phyloP scores from a whole-genome alignment of 2,888 invertebrate species.

The Bursaphelenchus okinawaensis region DNA sequence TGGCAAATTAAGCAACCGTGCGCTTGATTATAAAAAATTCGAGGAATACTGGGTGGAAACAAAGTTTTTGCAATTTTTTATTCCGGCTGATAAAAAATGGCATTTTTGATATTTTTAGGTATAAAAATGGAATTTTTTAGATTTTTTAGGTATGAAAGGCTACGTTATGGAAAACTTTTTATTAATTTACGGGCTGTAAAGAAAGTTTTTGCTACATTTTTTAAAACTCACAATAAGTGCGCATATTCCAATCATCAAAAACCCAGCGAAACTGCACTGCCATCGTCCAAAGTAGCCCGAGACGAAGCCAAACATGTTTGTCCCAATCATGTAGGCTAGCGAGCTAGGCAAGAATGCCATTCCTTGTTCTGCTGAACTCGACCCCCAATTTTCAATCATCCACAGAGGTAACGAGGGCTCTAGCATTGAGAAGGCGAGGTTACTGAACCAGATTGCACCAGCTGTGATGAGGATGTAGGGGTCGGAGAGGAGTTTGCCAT shows the following conservation, averaged over 20 bases:
- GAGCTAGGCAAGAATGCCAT: neutral
- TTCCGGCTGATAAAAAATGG: too few relatives aligned
- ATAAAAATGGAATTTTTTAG: too few relatives aligned
- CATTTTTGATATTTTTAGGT: too few relatives aligned
- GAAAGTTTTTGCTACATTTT: too few relatives aligned
- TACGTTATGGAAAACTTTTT: too few relatives aligned
- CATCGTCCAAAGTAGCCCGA: neutral
- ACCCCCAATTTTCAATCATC: neutral
- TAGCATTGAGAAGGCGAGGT: neutral
- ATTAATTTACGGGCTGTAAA: too few relatives aligned
- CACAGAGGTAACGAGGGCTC: neutral
- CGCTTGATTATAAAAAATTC: too few relatives aligned
- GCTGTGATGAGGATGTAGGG: neutral
- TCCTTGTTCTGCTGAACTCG: neutral
- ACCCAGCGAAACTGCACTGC: neutral
- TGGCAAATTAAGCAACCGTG: too few relatives aligned
- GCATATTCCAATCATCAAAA: neutral
- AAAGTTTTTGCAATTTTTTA: too few relatives aligned
- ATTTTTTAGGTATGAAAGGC: too few relatives aligned
- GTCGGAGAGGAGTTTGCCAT: neutral
- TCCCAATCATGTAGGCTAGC: neutral
- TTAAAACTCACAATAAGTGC: neutral
- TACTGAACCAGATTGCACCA: neutral
- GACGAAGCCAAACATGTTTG: neutral
- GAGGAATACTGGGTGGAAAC: too few relatives aligned